Evolutionary conservation across 2,888 invertebrate genomes (phyloP), one percentile per base, ranked within the genome.

Genomic region (Dryococelus australis): DNA sequence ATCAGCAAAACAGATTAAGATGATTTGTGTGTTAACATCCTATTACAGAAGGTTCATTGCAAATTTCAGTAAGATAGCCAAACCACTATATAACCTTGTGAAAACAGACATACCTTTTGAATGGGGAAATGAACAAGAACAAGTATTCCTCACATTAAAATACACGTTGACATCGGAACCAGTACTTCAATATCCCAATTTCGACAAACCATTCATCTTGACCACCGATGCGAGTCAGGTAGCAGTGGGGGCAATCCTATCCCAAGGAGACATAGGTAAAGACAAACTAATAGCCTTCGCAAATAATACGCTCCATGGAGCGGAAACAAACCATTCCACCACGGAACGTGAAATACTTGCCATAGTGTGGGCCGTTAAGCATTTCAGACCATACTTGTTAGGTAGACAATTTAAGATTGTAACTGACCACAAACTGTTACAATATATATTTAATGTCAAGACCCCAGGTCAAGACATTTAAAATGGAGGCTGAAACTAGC

Each of bases 361-460:
- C 0, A 91, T 92, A 16, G 90, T 92, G 12, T 92, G 91, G 91
- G 89, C 89, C 13, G 88, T 89, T 0, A 91, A 91, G n/a, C n/a
- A 83, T 26, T 43, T 83, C 65, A 65, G 65, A 24, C 65, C 65
- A 9, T 65, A 65, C 65, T 86, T 92, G 6, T 92, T 90, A 87
- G 92, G 92, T n/a, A 90, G 90, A 78, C 89, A 91, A 88, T 92
- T 92, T 86, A 92, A n/a, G n/a, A n/a, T n/a, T n/a, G n/a, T n/a
- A n/a, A n/a, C n/a, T n/a, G n/a, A n/a, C n/a, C n/a, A n/a, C 87
- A 87, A 89, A 89, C 91, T 92, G 0, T 88, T 92, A 53, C 89
- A 89, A 1, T 92, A 91, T 91, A 87, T 92, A 10, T 90, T 91
- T 78, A 91, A 89, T 35, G 53, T 89, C 0, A 92, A 88, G 91